Evolutionary conservation across 2,797 vertebrate genomes (phyloP), one percentile per base, ranked within the genome.

Genomic region (Pseudomugil tenellus): DNA sequence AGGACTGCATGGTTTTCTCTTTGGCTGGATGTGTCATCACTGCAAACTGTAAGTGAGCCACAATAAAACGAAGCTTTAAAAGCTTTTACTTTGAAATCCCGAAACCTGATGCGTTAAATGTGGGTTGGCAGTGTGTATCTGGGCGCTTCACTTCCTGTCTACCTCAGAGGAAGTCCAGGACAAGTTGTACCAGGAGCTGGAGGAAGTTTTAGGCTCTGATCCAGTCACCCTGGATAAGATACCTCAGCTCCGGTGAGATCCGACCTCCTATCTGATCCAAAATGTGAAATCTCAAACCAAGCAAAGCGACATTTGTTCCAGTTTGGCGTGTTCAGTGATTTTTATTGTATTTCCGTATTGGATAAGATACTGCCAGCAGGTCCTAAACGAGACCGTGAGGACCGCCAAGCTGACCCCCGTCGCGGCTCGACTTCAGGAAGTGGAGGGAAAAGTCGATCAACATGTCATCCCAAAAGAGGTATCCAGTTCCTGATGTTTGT

Each of bases 1-100:
- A 99, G 91, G 97, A 99, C 83, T 95, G 95, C 35, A 97, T 99
- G 97, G 97, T 99, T 84, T 99, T 99, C 91, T 96, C 95, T 64
- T 83, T 98, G 84, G 95, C 96, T 6, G 96, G 97, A 76, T 96
- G 95, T 35, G 89, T 97, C 83, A 96, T 98, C 86, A 95, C 97
- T 7, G 97, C 97, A 71, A 98, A 98, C 87, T 89, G 98, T 99
- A 92, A 95, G 96, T 94, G 19, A 55, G 1, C 6, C 23, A 12
- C 12, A 2, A 5, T 43, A 53, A 28, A 43, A 29, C 6, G 29
- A 29, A 6, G 32, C 8, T 35, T 35, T 35, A 35, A 6, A 35
- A 35, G 34, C 13, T 37, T 46, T 49, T 49, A 12, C 21, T 49
- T 51, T 28, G 28, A 14, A 14, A 25, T 49, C 3, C 23, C 51